These are phyloP conservation scores for Pterostichus niger DNA, from an alignment of 2,888 invertebrate genomes.

Conservation along the genomic window DNA sequence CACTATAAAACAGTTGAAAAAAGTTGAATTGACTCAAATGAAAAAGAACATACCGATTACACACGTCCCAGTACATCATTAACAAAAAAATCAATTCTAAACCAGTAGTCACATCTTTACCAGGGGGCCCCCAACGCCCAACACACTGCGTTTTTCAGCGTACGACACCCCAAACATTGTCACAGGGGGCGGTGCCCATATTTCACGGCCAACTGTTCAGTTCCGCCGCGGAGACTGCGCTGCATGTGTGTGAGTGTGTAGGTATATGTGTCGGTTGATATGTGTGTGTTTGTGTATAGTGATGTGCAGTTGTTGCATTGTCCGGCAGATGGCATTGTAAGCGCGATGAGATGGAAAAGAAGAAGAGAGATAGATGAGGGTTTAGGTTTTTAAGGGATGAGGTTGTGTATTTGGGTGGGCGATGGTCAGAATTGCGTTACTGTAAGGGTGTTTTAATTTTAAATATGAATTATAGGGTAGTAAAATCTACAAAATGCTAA, in stretches of 20 bases:
- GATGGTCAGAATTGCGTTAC: no score
- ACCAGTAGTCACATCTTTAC: slow-evolving; percentile 51
- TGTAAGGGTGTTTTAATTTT: no score
- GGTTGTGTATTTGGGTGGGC: no score
- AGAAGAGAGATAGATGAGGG: neutral
- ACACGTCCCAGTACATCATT: slow-evolving; percentile 51
- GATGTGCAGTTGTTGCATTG: slow-evolving; percentile 2
- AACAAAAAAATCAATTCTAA: slow-evolving; percentile 57
- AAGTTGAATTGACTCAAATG: slow-evolving; percentile 30
- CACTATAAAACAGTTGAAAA: slow-evolving; percentile 37
- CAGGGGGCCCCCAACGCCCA: neutral
- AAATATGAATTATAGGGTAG: no score
- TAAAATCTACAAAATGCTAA: no score
- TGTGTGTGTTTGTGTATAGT: neutral
- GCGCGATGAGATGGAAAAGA: slow-evolving; percentile 15
- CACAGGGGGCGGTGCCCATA: slow-evolving; percentile 45
- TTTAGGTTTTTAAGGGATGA: neutral
- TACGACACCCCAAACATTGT: slow-evolving; percentile 32
- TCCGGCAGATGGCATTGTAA: slow-evolving; percentile 33
- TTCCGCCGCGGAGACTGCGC: slow-evolving; percentile 1
- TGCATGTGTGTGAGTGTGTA: no score
- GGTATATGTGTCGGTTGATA: no score
- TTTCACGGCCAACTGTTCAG: slow-evolving; percentile 50
- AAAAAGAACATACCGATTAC: slow-evolving; percentile 58
- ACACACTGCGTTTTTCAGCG: slow-evolving; percentile 2